Evolutionary conservation across 1,140 invertebrate species (phyloP).

Genomic region (Oncopodura yosiiana): DNA sequence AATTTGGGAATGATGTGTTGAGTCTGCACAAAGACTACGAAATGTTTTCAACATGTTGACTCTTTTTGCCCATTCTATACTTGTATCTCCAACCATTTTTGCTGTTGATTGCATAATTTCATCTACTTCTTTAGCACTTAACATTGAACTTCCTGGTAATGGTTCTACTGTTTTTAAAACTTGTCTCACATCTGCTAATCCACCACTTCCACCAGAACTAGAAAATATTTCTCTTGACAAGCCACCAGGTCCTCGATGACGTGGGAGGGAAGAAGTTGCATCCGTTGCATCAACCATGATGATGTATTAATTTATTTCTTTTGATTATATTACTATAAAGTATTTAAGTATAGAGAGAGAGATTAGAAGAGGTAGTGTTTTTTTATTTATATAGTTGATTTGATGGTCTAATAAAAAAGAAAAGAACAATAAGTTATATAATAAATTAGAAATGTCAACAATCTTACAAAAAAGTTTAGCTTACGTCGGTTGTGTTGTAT

Average conservation of each 20-base stretch:
- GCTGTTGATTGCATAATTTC: slow-evolving; percentile 33
- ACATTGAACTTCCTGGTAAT: slow-evolving; percentile 20
- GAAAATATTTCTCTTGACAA: not conserved
- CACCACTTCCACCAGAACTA: not conserved
- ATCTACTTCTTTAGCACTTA: slow-evolving; percentile 31
- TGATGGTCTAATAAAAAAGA: no score
- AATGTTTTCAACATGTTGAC: slow-evolving; percentile 33
- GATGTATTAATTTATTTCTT: no score
- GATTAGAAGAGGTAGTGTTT: no score
- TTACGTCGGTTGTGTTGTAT: no score
- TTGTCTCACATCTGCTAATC: not conserved
- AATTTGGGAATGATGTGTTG: slow-evolving; percentile 29
- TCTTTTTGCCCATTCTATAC: slow-evolving; percentile 28
- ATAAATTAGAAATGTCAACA: no score
- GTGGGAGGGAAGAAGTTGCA: slow-evolving; percentile 8
- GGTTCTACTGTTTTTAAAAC: slow-evolving; percentile 6
- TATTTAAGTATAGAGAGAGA: no score
- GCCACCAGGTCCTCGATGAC: slow-evolving; percentile 2
- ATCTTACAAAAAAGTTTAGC: no score
- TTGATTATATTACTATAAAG: no score
- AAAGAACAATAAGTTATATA: no score
- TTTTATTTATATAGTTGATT: no score
- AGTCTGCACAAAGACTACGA: slow-evolving; percentile 29
- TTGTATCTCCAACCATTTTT: slow-evolving; percentile 25
- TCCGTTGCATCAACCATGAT: slow-evolving; percentile 24